Evolutionary conservation across 1,140 invertebrate species (phyloP), one percentile per base, ranked within the genome.

Genomic region (Muscidifurax raptorellus): DNA sequence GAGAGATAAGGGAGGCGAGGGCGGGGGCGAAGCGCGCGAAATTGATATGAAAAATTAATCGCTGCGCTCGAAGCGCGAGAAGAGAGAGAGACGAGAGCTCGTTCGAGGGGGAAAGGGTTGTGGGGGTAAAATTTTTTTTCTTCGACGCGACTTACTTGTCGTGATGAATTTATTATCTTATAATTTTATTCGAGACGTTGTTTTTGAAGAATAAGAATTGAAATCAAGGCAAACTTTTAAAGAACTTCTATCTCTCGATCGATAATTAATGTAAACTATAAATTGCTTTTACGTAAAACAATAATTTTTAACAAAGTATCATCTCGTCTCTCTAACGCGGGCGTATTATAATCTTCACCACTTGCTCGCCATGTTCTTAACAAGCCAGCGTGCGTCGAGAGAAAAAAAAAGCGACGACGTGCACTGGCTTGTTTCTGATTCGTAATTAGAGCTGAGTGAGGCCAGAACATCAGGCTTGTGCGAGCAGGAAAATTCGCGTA

Each of bases 391-490:
- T 64, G 75, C 78, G 85, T 30, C 44, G 7, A 6, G 5, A 47
- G 44, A 12, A 47, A 47, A 47, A 47, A 47, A n/a, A 69, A 82
- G 74, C 25, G 47, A 79, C 9, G 74, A 36, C 71, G 76, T 81
- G 72, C 67, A 59, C 36, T 88, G 87, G 87, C 72, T 90, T 90
- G 88, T 90, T 91, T 91, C 88, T 89, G 88, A 92, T 92, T 92
- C 86, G 87, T 90, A 92, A 92, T 92, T 92, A 92, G 89, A 91
- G 90, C 89, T 90, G 91, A 91, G 88, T 86, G 86, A 88, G 82
- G 87, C 86, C 84, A 40, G 9, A 40, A 40, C 36, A n/a, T n/a
- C n/a, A 84, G 86, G 22, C 10, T 1, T 12, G 18, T 13, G 52
- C 32, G 66, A 22, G 7, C 40, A 59, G 15, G 25, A 71, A 71